A percentile compares a stretch with the other conserved stretches of the same genome.
These are phyloP conservation scores for Echinarachnius parma DNA, from an alignment of 53 echinoderm and acorn worm species.

Conservation along the genomic window DNA sequence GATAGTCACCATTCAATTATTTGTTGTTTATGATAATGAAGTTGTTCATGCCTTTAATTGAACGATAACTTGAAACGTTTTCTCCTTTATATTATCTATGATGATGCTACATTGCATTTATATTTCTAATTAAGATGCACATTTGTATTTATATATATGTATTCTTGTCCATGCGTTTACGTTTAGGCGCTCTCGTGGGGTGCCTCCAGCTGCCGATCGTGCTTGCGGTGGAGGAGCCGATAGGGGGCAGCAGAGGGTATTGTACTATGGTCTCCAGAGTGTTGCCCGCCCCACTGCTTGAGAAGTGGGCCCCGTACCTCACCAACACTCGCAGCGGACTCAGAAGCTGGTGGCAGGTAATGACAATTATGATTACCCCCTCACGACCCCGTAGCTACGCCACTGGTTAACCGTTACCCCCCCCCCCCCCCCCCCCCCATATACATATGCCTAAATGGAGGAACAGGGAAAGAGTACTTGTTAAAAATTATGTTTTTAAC, in stretches of 20 bases:
- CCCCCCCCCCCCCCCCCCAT: too few species aligned
- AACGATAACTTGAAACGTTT: not conserved
- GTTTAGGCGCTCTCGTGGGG: conserved; percentile 69
- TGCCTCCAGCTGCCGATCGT: conserved; percentile 86
- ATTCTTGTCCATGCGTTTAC: not conserved
- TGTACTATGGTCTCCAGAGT: conserved; percentile 77
- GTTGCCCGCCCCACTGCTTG: conserved; percentile 52
- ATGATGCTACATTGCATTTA: not conserved
- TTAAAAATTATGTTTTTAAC: not conserved
- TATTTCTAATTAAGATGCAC: not conserved
- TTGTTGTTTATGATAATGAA: not conserved
- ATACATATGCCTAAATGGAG: too few species aligned
- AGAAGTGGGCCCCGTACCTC: conserved; percentile 76
- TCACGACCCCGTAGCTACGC: too few species aligned
- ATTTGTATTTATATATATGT: not conserved
- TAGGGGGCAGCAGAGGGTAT: conserved; percentile 93
- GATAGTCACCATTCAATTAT: too few species aligned
- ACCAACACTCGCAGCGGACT: conserved; percentile 64
- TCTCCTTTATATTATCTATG: not conserved
- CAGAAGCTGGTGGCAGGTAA: conserved; percentile 98
- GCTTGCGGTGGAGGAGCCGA: conserved; percentile 74
- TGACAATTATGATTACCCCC: too few species aligned
- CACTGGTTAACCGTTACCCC: too few species aligned
- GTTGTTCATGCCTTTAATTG: not conserved
- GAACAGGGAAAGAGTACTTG: too few species aligned